Evolutionary conservation across 2,888 invertebrate genomes (phyloP), one percentile per base, ranked within the genome.

Genomic region (Eupsilia transversa): DNA sequence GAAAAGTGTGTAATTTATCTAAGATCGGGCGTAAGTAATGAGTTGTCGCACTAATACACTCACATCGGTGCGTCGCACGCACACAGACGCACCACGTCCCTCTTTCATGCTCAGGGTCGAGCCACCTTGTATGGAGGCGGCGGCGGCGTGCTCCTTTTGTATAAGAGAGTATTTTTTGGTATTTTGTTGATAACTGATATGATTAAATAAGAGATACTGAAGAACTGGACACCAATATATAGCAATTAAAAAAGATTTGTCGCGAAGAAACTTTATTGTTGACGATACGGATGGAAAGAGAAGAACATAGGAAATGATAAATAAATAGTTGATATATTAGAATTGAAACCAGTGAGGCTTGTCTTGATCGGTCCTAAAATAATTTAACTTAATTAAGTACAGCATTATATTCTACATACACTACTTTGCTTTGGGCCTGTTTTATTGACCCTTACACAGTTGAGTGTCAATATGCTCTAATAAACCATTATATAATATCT

Each of bases 1-100:
- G 86, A 91, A 89, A 89, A 88, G 88, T 88, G 89, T 88, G 90
- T 92, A 91, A 91, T 92, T 92, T 94, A 94, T 94, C 93, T 92
- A 91, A 93, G 93, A 93, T 93, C 93, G 89, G 89, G 86, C 90
- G 91, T 93, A 93, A 93, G 93, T 94, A 94, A 93, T 93, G 93
- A 94, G 92, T 92, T 92, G 92, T 92, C 91, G 88, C 90, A 89
- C 91, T 88, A 88, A 90, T 87, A 91, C 91, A 87, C 89, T 84
- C 88, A 87, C 89, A 89, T 86, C 83, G 83, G 87, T 85, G 80
- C 52, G 74, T 67, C 83, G 74, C 79, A 69, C 74, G 71, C 71
- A 84, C 79, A 77, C 75, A 33, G n/a, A 54, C 76, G 43, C 73
- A 76, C 60, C 79, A n/a, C 71, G 70, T 75, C 79, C 84, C 80